Evolutionary conservation across 1,140 invertebrate genomes (phyloP).

Genomic region (Drosophila athabasca): DNA sequence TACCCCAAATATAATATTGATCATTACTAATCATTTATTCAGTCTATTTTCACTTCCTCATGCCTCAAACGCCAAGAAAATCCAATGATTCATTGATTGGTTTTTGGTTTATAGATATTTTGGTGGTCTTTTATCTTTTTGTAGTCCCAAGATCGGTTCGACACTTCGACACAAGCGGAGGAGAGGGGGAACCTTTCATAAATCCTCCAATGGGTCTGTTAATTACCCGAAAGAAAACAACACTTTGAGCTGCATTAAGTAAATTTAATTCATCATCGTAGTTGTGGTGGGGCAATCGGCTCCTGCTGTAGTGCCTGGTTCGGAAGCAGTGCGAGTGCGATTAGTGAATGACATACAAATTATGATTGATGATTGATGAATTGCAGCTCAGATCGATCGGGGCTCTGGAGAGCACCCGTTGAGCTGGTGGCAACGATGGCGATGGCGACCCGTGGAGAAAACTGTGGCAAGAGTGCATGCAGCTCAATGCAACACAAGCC

Average conservation of each 20-base stretch:
- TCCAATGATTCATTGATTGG: slow-evolving; percentile 31
- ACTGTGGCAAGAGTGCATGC: slow-evolving; percentile 65
- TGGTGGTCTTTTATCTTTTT: slow-evolving; percentile 22
- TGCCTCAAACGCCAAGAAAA: slow-evolving; percentile 13
- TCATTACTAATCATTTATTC: slow-evolving; percentile 5
- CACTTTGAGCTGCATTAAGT: slow-evolving; percentile 28
- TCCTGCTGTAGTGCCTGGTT: slow-evolving; percentile 19
- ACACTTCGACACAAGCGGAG: slow-evolving; percentile 12
- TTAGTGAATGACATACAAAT: slow-evolving; percentile 78
- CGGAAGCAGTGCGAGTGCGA: slow-evolving; percentile 64
- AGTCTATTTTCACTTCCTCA: slow-evolving; percentile 5
- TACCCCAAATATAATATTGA: not conserved
- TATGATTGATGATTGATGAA: slow-evolving; percentile 81
- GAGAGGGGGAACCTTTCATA: not conserved
- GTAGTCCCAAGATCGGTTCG: slow-evolving; percentile 16
- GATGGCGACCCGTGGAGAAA: slow-evolving; percentile 69
- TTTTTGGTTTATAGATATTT: not conserved
- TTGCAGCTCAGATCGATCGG: slow-evolving; percentile 21
- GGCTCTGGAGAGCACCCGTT: slow-evolving; percentile 6
- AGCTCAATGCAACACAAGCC: slow-evolving; percentile 38
- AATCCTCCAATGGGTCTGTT: slow-evolving; percentile 25
- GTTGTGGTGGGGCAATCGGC: slow-evolving; percentile 55
- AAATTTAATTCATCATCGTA: slow-evolving; percentile 65
- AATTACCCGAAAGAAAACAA: slow-evolving; percentile 46
- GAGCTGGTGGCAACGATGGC: slow-evolving; percentile 17